Conservation (phyloP, 2,113 vertebrate species). For the Coreoperca whiteheadi region DNA sequence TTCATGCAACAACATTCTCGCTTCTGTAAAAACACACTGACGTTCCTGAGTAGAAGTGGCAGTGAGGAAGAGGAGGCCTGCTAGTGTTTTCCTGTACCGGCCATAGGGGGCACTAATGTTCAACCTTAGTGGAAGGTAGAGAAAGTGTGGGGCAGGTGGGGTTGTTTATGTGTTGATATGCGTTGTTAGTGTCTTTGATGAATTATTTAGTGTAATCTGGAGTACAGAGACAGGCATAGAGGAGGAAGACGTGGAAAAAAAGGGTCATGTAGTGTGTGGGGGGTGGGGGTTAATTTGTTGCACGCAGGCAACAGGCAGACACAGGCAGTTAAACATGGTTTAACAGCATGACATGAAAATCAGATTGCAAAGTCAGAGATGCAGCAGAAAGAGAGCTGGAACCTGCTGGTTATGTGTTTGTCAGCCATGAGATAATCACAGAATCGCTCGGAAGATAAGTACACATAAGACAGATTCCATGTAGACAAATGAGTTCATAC, state of each 20-base stretch:
- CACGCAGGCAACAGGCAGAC: neutral
- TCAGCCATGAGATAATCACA: constrained; percentile 1
- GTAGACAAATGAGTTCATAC: neutral
- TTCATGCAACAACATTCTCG: neutral
- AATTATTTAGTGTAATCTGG: neutral
- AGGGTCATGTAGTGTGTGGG: neutral
- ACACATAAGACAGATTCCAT: neutral
- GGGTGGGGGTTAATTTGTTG: too few relatives aligned
- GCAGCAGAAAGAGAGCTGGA: neutral
- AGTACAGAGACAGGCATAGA: too few relatives aligned
- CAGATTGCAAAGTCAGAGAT: neutral
- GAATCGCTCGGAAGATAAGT: neutral
- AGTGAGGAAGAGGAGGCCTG: neutral
- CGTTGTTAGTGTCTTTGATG: neutral
- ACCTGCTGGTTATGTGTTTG: neutral
- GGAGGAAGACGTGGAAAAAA: neutral
- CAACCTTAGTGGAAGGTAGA: constrained; percentile 8
- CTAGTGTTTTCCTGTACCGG: neutral
- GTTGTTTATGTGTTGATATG: constrained; percentile 4
- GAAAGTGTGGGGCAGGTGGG: neutral
- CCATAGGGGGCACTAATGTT: constrained; percentile 21
- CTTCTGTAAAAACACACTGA: neutral
- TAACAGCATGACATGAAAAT: constrained; percentile 2
- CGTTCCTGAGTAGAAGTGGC: neutral
- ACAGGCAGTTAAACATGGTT: too few relatives aligned